Evolutionary conservation across 1,140 invertebrate genomes (phyloP), one percentile per base, ranked within the genome.

Genomic region (Macrobrachium nipponense): DNA sequence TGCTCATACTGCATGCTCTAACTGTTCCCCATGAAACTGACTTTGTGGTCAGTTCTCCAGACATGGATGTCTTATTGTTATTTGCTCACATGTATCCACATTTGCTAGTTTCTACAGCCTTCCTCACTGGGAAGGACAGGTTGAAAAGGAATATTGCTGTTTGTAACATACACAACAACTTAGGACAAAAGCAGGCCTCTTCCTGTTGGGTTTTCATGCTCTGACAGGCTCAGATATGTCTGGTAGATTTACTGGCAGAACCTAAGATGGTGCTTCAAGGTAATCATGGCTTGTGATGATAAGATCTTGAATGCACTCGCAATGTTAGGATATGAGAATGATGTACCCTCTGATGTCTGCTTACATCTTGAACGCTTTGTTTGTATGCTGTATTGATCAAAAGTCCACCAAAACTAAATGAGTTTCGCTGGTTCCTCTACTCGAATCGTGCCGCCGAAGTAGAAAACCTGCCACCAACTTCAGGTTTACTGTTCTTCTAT

Each of bases 201-300:
- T 80, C 10, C 78, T 36, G 20, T 80, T 12, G 64, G 58, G 59
- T 58, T 58, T n/a, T n/a, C n/a, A n/a, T n/a, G n/a, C n/a, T n/a
- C n/a, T n/a, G n/a, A n/a, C n/a, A n/a, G n/a, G n/a, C 5, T 44
- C 27, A 7, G 66, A 81, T 20, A 81, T 66, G 80, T 68, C 27
- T 20, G 80, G 80, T 12, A 68, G 23, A 58, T 81, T 81, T 81
- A 64, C 80, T 68, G 80, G 80, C 10, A 81, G 80, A 59, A 81
- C 27, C 62, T 68, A 81, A 51, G 80, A 70, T 81, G 62, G 44
- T 70, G 80, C 80, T 81, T 81, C 80, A 81, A 81, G 23, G 66
- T 23, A 17, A 68, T 81, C 43, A 18, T 81, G 80, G 58, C 27
- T 11, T 81, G 66, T 43, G 64, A 81, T 81, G 43, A 59, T 51